Conservation (phyloP, 1,140 invertebrate genomes). For the Megalonaias nervosa region DNA sequence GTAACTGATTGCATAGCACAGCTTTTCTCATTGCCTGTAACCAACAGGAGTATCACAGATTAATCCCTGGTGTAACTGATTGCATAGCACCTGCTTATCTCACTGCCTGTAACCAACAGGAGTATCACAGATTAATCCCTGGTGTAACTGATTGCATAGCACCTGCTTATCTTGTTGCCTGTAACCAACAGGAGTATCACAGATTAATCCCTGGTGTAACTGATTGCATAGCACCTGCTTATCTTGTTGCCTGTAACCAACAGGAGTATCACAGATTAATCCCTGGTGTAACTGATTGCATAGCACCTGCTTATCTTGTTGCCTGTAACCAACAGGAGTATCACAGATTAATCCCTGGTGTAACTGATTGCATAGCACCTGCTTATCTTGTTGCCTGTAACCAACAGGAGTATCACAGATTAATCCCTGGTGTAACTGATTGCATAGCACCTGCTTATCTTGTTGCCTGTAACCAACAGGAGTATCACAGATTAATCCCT, state of each 20-base stretch:
- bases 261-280: too few species aligned
- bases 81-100: background rate
- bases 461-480: background rate
- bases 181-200: constrained; percentile 1
- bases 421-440: background rate
- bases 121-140: background rate
- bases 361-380: background rate
- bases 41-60: background rate
- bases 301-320: background rate
- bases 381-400: background rate
- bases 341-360: background rate
- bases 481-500: background rate
- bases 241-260: too few species aligned
- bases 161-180: background rate
- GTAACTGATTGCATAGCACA: too few species aligned
- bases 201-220: background rate
- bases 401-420: background rate
- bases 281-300: too few species aligned
- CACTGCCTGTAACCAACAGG: background rate
- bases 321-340: background rate
- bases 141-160: background rate
- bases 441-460: background rate
- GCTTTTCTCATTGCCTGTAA: background rate
- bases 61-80: background rate
- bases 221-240: background rate